Base-by-base conservation (phyloP, 2,113 vertebrate genomes). In the Corythoichthys haematopterus region DNA sequence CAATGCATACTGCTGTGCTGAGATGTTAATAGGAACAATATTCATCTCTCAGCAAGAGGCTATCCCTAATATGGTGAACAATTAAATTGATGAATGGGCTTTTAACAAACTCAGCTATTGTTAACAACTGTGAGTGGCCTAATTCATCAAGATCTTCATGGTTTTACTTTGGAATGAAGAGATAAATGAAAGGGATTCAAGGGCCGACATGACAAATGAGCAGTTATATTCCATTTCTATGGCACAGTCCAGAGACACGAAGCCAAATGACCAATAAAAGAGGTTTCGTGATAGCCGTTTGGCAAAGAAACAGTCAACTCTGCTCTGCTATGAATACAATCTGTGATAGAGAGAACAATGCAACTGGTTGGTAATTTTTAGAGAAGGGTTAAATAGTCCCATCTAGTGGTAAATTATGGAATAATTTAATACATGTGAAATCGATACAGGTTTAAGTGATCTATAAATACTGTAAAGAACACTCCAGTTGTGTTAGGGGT, bases 81-180 rank as follows among this genome's bases (percentile, higher is more conserved):
- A 83, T 80, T 84, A 83, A 65, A 69, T 52, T 86, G 86, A 88
- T 82, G 50, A 86, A 90, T 90, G 74, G 60, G 50, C 57, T 71
- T 81, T 87, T 80, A 84, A 84, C 76, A 82, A 75, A 85, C 74
- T 70, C 51, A 65, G 78, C 67, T 77, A 67, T 78, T 86, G 76
- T 82, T 88, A 83, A 84, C 75, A 83, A 75, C 58, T 75, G 75
- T 76, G 71, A 80, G 75, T 35, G n/a, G 68, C 55, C 56, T 66
- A 78, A 88, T 86, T 82, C 55, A 84, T 82, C 79, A 85, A 77
- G 70, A 64, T 77, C 71, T 68, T 65, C 15, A 79, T 62, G 60
- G 60, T 62, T 62, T 33, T 62, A 46, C 43, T 62, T 47, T 46
- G 60, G 43, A 45, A 46, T 33, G 43, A 62, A 13, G 43, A 64